Base-by-base conservation (phyloP, 2,888 invertebrate species). In the Scaptomyza caliginosa region DNA sequence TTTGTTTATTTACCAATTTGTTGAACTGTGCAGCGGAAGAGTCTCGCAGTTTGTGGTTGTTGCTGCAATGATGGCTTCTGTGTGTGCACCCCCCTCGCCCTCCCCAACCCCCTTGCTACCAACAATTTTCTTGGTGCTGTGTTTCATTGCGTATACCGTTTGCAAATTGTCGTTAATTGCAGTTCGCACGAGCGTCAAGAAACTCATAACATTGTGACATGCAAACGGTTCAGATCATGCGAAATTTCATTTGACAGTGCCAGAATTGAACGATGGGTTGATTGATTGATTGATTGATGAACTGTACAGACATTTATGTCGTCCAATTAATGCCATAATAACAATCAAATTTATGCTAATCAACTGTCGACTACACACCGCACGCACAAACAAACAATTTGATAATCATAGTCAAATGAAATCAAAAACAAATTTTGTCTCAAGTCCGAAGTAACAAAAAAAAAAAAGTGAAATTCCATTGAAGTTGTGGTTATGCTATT, bases 281-380 rank as follows among this genome's bases (percentile, higher is more conserved):
- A 67, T 64, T 40, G 39, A n/a, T 16, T 38, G 74, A 56, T 58
- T 75, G 77, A 83, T 80, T 58, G 66, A 76, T 75, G 73, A 63
- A 30, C 65, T 48, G 28, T 42, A 57, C 55, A 26, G 45, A 43
- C 59, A 48, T 32, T 63, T 42, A 52, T 62, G 48, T 21, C 56
- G 60, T 73, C 69, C 64, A 76, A 83, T 82, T 72, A 85, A 72
- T 67, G 55, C 49, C 52, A 42, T 71, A 66, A 76, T 68, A 60
- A 72, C 70, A 46, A 56, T 57, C 50, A 59, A 83, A 70, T 75
- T 80, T 86, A 80, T 82, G 81, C 67, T 80, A 83, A 86, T 86
- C 77, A 70, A 73, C 49, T 51, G 17, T 24, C 55, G 54, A 16
- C 23, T n/a, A 19, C 39, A 16, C 26, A 11, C 17, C 39, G 11